A percentile compares a stretch with the other conserved stretches of the same genome.
These are phyloP conservation scores for Eciton burchellii DNA, from an alignment of 1,140 invertebrate species.

Conservation along the genomic window DNA sequence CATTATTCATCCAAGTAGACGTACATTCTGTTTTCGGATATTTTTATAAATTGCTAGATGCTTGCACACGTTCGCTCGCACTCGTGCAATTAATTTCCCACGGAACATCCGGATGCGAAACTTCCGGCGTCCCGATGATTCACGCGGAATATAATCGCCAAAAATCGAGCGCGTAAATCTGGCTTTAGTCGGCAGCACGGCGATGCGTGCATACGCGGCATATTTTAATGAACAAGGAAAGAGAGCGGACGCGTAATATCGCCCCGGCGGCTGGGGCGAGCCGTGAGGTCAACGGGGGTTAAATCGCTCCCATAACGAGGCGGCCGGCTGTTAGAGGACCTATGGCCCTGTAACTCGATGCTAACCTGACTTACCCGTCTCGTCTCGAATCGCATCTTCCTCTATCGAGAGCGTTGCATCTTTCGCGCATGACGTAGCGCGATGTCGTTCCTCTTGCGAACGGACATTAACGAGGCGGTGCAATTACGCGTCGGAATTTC, in stretches of 20 bases:
- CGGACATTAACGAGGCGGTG: conserved; percentile 1
- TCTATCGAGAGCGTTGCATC: not conserved
- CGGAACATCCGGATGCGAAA: not conserved
- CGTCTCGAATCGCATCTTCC: not conserved
- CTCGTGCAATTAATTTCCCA: not conserved
- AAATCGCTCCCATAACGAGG: conserved; percentile 80
- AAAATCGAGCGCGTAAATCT: conserved; percentile 27
- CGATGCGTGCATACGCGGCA: conserved; percentile 13
- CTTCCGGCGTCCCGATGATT: conserved; percentile 11
- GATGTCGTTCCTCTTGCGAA: not conserved
- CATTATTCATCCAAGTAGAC: too few species aligned
- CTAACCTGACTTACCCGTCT: conserved; percentile 20
- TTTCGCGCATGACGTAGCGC: conserved; percentile 33
- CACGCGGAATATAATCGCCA: not conserved
- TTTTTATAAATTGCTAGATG: not conserved
- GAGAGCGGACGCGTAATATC: conserved; percentile 61
- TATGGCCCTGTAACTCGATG: conserved; percentile 61
- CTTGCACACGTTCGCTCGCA: not conserved
- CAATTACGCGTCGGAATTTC: not conserved
- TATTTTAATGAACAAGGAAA: conserved; percentile 64
- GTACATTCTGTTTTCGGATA: not conserved
- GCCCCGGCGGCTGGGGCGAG: conserved; percentile 33
- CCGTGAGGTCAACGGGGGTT: conserved; percentile 81
- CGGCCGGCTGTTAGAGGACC: conserved; percentile 67
- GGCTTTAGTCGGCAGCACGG: conserved; percentile 35